Conservation (phyloP, 2,888 invertebrate genomes). For the Cataglyphis rosenhaueri region DNA sequence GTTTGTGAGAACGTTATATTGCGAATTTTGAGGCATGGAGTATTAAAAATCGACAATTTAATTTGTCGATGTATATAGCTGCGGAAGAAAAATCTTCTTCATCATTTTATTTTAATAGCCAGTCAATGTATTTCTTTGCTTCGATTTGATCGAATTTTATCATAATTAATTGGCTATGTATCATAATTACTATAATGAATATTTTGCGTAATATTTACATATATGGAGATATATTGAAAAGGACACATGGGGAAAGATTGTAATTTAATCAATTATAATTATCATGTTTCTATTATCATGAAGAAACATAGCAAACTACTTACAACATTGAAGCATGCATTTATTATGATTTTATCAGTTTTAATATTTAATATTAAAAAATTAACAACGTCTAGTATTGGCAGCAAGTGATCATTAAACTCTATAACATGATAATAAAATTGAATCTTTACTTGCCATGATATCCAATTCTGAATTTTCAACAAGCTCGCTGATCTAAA, state of each 20-base stretch:
- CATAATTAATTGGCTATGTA: not conserved
- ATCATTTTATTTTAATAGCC: conserved; percentile 18
- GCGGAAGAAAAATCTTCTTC: conserved; percentile 5
- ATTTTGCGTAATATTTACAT: conserved; percentile 10
- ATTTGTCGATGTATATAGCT: conserved; percentile 48
- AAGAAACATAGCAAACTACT: not conserved
- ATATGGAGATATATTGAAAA: not conserved
- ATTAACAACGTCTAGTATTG: not conserved
- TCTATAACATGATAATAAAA: not conserved
- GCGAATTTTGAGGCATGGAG: conserved; percentile 3
- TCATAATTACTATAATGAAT: conserved; percentile 16
- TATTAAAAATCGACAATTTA: conserved; percentile 64
- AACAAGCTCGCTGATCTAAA: conserved; percentile 5
- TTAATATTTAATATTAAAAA: not conserved
- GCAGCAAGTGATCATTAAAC: not conserved
- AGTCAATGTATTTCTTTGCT: conserved; percentile 2
- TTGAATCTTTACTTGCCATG: not conserved
- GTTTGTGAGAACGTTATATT: conserved; percentile 42
- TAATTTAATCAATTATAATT: conserved; percentile 17
- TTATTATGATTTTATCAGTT: not conserved
- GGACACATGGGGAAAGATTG: no score
- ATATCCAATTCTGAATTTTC: conserved; percentile 26
- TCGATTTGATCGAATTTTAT: conserved; percentile 26
- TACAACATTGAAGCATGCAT: not conserved
- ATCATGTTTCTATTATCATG: not conserved